Evolutionary conservation across 2,113 vertebrate genomes (phyloP).

Genomic region (Malaclemys terrapin): DNA sequence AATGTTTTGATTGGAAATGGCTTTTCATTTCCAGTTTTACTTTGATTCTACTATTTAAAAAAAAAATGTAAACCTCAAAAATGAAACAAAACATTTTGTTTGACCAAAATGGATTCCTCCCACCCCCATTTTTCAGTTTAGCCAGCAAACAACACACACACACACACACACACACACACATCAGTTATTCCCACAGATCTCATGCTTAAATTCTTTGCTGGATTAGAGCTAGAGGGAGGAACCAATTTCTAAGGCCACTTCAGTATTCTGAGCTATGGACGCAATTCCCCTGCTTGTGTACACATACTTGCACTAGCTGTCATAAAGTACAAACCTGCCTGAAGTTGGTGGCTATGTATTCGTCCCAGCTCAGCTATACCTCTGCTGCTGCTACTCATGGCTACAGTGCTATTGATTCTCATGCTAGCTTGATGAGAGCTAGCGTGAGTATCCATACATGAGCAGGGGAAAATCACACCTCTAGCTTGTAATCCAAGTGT

Average conservation of each 20-base stretch:
- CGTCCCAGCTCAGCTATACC: neutral
- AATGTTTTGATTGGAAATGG: neutral
- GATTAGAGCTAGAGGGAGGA: neutral
- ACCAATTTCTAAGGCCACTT: neutral
- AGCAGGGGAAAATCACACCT: neutral
- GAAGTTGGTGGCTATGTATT: neutral
- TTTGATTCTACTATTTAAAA: neutral
- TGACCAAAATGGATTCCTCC: neutral
- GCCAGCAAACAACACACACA: neutral
- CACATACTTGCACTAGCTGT: neutral
- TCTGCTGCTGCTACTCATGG: neutral
- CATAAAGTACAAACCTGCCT: neutral
- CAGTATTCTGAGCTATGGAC: neutral
- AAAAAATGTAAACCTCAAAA: neutral
- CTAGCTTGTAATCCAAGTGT: neutral
- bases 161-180: no score
- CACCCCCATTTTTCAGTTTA: neutral
- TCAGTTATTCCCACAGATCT: neutral
- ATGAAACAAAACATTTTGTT: neutral
- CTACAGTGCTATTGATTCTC: neutral
- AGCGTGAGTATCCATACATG: no score
- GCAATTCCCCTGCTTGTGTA: neutral
- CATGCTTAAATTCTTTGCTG: neutral
- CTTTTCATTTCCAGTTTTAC: neutral
- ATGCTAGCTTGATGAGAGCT: neutral